Evolutionary conservation across 2,797 vertebrate species (phyloP), one percentile per base, ranked within the genome.

Genomic region (Rhynchonycteris naso): DNA sequence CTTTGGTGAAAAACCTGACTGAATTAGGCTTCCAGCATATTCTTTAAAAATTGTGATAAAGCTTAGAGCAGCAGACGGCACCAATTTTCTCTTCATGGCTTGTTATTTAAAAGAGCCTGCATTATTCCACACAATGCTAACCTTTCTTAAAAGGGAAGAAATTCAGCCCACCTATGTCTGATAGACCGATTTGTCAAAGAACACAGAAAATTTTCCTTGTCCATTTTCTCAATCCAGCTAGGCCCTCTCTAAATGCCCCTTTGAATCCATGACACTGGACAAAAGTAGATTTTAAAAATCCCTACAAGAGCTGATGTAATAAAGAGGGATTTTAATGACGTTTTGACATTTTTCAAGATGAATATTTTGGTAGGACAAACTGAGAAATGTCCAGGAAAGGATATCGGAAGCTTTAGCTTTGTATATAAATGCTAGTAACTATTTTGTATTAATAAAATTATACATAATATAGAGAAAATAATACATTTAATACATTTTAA

Each of bases 321-420:
- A 86, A 82, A 90, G 72, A 87, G 43, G 38, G 52, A 22, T 94
- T 96, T 94, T 88, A 96, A 93, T 88, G 88, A 95, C 84, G 52
- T 81, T 96, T 93, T 91, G 93, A 93, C 65, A 84, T 90, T 81
- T 81, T 95, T 92, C 71, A 66, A 59, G 71, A 86, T 92, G 69
- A 97, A 80, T 80, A 5, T 47, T 95, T 96, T 91, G 38, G 71
- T 89, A 92, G 61, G 65, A 91, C 30, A 89, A 87, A 91, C 24
- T 81, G 89, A 97, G 30, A 95, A 93, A 90, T 72, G 38, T 16
- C 93, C 21, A 92, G 69, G 56, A 90, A 82, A 79, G 43, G 4
- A 88, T 88, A 59, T 18, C 47, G 65, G 26, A 90, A 85, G 14
- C 47, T 86, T 88, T 16, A 30, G 12, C 35, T 79, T 74, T 61